Percentiles rank a stretch among this genome's conserved stretches.
Conservation (phyloP, 1,140 invertebrate species). For the Drosophila yakuba region DNA sequence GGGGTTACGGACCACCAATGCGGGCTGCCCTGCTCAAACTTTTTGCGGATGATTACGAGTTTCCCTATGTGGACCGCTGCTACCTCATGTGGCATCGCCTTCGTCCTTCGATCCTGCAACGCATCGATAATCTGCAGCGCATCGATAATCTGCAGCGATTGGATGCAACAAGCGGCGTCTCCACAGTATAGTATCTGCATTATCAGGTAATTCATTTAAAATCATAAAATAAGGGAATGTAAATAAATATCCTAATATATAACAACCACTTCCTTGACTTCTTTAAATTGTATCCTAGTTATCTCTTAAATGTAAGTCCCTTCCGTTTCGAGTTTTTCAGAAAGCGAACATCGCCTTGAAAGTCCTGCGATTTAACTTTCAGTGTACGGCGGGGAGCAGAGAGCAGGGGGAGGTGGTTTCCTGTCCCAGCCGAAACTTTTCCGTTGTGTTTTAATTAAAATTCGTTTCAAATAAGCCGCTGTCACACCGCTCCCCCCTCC, state of each 20-base stretch:
- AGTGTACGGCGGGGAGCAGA: constrained; percentile 13
- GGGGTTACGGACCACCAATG: background rate
- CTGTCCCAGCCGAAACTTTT: constrained; percentile 61
- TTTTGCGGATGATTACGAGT: constrained; percentile 18
- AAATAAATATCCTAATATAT: background rate
- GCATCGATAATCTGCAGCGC: constrained; percentile 4
- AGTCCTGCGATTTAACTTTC: constrained; percentile 35
- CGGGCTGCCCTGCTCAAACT: constrained; percentile 23
- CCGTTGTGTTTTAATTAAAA: constrained; percentile 77
- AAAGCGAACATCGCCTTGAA: constrained; percentile 5
- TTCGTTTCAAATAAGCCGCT: constrained; percentile 67
- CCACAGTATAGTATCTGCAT: background rate
- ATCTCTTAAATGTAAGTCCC: background rate
- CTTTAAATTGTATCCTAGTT: background rate
- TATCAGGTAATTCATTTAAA: too few relatives aligned
- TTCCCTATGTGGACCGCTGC: constrained; percentile 13
- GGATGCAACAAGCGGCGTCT: background rate
- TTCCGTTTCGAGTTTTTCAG: background rate
- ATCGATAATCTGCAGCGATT: constrained; percentile 4
- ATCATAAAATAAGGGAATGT: too few relatives aligned
- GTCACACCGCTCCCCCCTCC: constrained; percentile 2
- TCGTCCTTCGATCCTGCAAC: constrained; percentile 19
- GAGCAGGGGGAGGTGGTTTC: constrained; percentile 53
- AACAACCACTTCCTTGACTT: too few relatives aligned
- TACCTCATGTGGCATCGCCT: constrained; percentile 43